A percentile compares a stretch with the other conserved stretches of the same genome.
Conservation (phyloP, 1,140 invertebrate genomes). For the Drosophila rhopaloa region DNA sequence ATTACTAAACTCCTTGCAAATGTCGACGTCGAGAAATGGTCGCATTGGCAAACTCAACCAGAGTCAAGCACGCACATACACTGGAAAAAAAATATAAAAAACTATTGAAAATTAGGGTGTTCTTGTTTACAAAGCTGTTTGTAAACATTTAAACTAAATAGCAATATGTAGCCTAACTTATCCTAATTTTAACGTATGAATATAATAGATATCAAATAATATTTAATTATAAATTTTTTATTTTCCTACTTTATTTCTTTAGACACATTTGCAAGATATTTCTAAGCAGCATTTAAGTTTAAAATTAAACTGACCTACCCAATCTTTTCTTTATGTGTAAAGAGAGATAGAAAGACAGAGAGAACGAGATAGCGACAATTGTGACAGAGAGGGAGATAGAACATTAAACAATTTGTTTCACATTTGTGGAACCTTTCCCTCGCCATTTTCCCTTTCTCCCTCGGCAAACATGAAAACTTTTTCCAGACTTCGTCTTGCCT, state of each 20-base stretch:
- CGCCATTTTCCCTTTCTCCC: constrained; percentile 13
- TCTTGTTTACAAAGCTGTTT: no score
- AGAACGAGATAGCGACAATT: neutral
- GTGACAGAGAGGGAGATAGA: constrained; percentile 20
- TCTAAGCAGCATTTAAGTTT: neutral
- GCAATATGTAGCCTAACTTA: no score
- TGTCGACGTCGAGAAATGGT: constrained; percentile 36
- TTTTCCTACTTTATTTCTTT: neutral
- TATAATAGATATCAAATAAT: no score
- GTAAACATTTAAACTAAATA: no score
- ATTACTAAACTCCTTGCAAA: constrained; percentile 48
- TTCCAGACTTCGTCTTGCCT: constrained; percentile 25
- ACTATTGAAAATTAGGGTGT: no score
- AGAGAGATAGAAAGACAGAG: neutral
- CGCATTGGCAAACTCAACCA: constrained; percentile 50
- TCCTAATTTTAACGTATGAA: no score
- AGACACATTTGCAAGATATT: no score
- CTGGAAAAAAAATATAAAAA: neutral
- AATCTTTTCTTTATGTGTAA: neutral
- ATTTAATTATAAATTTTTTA: no score
- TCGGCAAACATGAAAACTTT: constrained; percentile 45
- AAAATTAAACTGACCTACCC: neutral
- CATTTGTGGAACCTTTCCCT: constrained; percentile 51
- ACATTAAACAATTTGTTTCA: constrained; percentile 67
- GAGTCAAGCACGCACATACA: constrained; percentile 36